Percentiles rank a stretch among this genome's conserved stretches.
Conservation (phyloP, 1,140 invertebrate genomes). For the Camponotus pennsylvanicus region DNA sequence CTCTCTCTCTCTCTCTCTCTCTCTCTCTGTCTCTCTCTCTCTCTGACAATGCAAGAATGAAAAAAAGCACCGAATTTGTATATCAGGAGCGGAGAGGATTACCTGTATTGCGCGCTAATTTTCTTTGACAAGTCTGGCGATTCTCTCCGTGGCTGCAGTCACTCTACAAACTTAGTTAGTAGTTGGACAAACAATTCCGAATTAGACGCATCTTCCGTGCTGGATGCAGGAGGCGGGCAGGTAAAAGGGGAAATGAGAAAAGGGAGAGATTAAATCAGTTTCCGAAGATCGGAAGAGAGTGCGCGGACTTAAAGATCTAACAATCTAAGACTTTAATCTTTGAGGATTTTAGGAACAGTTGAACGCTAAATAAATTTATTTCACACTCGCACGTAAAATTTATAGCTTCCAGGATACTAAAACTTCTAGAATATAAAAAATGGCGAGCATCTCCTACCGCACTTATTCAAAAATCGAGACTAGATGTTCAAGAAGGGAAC, state of each 20-base stretch:
- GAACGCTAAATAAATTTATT: too few species aligned
- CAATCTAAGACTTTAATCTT: too few species aligned
- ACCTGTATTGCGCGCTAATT: too few species aligned
- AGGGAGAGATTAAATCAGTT: not conserved
- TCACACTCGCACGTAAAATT: too few species aligned
- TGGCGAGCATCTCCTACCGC: not conserved
- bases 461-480: not conserved
- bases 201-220: constrained; percentile 66
- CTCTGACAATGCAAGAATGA: not conserved
- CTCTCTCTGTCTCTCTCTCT: not conserved
- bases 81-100: not conserved
- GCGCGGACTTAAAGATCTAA: not conserved
- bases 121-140: too few species aligned
- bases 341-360: too few species aligned
- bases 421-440: not conserved
- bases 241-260: constrained; percentile 17
- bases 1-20: too few species aligned
- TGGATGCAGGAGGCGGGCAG: not conserved
- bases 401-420: too few species aligned
- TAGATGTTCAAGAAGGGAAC: not conserved
- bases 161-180: constrained; percentile 76
- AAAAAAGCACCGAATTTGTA: not conserved
- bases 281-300: not conserved
- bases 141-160: too few species aligned
- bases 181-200: constrained; percentile 80